These are phyloP conservation scores for Montipora foliosa DNA, from an alignment of 64 coral and sea anemone species.

Conservation along the genomic window DNA sequence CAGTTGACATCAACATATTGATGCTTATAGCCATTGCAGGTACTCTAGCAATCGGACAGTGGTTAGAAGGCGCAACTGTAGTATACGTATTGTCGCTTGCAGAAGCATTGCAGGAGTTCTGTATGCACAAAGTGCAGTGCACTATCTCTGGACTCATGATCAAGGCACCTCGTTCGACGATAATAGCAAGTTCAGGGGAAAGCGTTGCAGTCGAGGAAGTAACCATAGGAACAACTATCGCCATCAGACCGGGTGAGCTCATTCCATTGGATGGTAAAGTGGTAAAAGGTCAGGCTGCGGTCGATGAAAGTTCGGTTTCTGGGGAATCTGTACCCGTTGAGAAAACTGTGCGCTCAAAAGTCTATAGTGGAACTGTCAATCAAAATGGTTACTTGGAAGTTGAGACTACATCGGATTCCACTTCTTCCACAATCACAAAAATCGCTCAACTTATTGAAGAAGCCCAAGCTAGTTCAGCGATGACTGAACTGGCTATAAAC, in stretches of 20 bases:
- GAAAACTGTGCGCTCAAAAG: slow-evolving; percentile 75
- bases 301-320: slow-evolving; percentile 94
- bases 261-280: slow-evolving; percentile 95
- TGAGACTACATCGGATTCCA: slow-evolving; percentile 83
- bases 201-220: slow-evolving; percentile 79
- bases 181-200: slow-evolving; percentile 81
- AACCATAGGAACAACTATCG: slow-evolving; percentile 85
- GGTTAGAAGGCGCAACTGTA: slow-evolving; percentile 91
- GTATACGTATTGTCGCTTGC: slow-evolving; percentile 92
- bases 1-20: slow-evolving; percentile 81
- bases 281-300: slow-evolving; percentile 77
- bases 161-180: slow-evolving; percentile 79
- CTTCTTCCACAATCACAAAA: slow-evolving; percentile 80
- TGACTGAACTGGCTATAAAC: slow-evolving; percentile 87
- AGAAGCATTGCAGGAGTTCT: slow-evolving; percentile 80
- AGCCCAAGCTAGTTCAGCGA: slow-evolving; percentile 83
- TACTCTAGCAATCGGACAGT: slow-evolving; percentile 80
- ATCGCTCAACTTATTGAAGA: slow-evolving; percentile 89
- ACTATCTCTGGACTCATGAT: slow-evolving; percentile 95
- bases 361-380: slow-evolving; percentile 93
- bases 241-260: slow-evolving; percentile 92
- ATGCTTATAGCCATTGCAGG: slow-evolving; percentile 91
- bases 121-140: slow-evolving; percentile 88
- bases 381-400: slow-evolving; percentile 99
- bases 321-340: slow-evolving; percentile 93